Conservation (phyloP, 2,888 invertebrate genomes). For the Hirudinaria manillensis region DNA sequence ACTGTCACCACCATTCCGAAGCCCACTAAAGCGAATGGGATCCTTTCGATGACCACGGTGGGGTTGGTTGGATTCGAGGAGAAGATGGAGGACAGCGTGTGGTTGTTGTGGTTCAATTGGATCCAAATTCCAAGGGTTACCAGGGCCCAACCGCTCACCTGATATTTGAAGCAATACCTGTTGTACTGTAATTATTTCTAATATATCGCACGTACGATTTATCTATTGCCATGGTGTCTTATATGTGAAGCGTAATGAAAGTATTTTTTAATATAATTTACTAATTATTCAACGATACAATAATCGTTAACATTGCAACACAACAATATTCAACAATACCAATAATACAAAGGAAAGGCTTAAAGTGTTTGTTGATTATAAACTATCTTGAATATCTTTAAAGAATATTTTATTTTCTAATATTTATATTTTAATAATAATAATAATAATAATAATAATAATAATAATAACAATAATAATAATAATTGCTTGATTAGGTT, state of each 20-base stretch:
- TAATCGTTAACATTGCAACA: no score
- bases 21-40: constrained; percentile 28
- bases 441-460: neutral
- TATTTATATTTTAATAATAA: neutral
- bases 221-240: no score
- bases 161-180: no score
- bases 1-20: constrained; percentile 31
- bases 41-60: constrained; percentile 29
- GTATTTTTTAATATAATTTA: no score
- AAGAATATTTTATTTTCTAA: neutral
- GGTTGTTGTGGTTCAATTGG: constrained; percentile 26
- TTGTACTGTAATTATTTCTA: no score
- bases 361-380: neutral
- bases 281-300: no score
- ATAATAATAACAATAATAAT: neutral
- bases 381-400: neutral
- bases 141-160: constrained; percentile 32
- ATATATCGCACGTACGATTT: no score
- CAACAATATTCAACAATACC: neutral
- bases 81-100: constrained; percentile 25
- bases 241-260: no score
- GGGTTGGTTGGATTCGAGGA: constrained; percentile 29
- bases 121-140: constrained; percentile 28
- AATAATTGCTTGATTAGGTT: no score
- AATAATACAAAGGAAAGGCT: neutral